Conservation (phyloP, 2,113 vertebrate species). For the Tragelaphus buxtoni region DNA sequence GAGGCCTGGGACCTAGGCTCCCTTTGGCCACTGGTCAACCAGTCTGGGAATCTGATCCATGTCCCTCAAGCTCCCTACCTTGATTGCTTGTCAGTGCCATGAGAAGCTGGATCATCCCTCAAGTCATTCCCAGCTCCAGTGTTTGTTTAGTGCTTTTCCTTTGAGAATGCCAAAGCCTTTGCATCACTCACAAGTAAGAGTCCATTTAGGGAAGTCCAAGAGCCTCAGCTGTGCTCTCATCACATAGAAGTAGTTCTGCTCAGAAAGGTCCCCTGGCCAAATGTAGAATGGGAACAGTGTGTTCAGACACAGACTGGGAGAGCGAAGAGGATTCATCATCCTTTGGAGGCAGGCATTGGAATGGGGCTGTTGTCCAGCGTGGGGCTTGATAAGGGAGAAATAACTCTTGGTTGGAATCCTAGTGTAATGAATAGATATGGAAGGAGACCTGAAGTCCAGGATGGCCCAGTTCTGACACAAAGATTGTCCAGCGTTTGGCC, state of each 20-base stretch:
- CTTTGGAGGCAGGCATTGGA: neutral
- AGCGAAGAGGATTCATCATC: neutral
- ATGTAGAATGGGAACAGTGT: neutral
- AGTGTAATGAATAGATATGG: neutral
- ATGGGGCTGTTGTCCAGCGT: neutral
- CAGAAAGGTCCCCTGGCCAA: neutral
- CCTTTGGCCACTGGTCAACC: neutral
- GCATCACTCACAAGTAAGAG: neutral
- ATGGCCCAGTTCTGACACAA: neutral
- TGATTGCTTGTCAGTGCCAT: neutral
- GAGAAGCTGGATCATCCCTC: neutral
- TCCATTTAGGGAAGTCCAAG: constrained; percentile 10
- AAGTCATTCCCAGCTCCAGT: neutral
- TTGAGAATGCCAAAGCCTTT: constrained; percentile 8
- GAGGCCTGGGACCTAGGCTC: neutral
- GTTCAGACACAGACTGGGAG: neutral
- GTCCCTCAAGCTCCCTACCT: neutral
- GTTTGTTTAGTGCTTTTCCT: neutral
- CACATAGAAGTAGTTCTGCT: neutral
- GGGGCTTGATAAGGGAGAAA: neutral
- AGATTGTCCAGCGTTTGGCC: neutral
- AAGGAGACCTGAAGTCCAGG: neutral
- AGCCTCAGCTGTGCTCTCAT: neutral
- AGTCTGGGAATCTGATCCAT: fast-evolving
- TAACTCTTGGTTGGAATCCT: neutral